Evolutionary conservation across 2,797 vertebrate genomes (phyloP), one percentile per base, ranked within the genome.

Genomic region (Sebastes diaconus): DNA sequence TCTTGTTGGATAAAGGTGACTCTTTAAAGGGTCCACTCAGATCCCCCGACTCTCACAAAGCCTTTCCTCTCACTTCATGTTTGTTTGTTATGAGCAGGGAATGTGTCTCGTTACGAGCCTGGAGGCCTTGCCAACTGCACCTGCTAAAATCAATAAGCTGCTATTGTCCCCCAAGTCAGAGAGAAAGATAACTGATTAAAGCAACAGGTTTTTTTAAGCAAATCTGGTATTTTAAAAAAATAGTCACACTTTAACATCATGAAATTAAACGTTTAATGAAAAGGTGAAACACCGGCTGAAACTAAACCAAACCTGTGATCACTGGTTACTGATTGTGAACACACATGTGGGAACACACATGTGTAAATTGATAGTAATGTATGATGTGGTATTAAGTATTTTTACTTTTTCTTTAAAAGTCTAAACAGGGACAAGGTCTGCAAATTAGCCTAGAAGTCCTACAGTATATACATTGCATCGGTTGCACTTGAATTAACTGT

Each of bases 71-170:
- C 52, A 77, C 71, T 81, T 78, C 65, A 80, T 52, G 24, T 57
- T 71, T 78, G 64, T 90, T 87, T 79, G 81, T 76, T 60, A 61
- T 55, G 77, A 81, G 71, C 36, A 10, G 32, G 57, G 50, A 83
- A 77, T 87, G 88, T 82, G 84, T 92, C 79, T 60, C 64, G 89
- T 94, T 92, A 91, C 67, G 66, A 90, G 70, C 85, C 82, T 34
- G 34, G 73, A 55, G 79, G 72, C 79, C 67, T 87, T 88, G 84
- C 90, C 86, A 79, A 24, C 67, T 64, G 79, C 91, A 91, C 88
- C 90, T 91, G 88, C 68, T 78, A 76, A 39, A 34, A 39, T 84
- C 71, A 84, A 52, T 80, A 77, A 18, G 34, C 52, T 68, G 42
- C 46, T 60, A 86, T 92, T 92, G 80, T 88, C 76, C 59, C 30